Evolutionary conservation across 2,113 vertebrate species (phyloP), one percentile per base, ranked within the genome.

Genomic region (Leptobrachium leishanense): DNA sequence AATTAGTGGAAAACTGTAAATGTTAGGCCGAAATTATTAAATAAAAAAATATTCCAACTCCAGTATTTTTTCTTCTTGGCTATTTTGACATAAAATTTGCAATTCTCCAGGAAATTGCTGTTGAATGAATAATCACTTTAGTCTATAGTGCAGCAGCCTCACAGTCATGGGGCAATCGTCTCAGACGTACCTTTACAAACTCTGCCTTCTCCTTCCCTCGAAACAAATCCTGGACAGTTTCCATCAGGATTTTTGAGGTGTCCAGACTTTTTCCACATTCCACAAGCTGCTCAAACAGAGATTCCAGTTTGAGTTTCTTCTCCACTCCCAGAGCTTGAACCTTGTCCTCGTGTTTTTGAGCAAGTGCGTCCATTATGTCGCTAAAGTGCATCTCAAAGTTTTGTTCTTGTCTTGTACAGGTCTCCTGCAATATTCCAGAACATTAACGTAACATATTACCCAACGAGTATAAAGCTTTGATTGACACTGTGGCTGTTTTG

Each of bases 331-430:
- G 89, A 12, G 84, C 89, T 7, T 93, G 89, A 5, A 92, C 83
- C 78, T 94, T 89, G 65, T 95, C 94, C 75, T 95, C 93, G 0
- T 95, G 94, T 8, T 94, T 93, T 84, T 96, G 94, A 20, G 95
- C 92, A n/a, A 99, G 86, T 0, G 92, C 93, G 88, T 97, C 95
- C 65, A 98, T 90, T 43, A 98, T 92, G 0, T 97, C 93, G 0
- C 95, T 94, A 85, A 95, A 98, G 85, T 95, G 95, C 53, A 92
- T 93, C 88, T 99, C 96, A 20, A 98, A 87, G 86, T 96, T 94
- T 84, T 98, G 94, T 85, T 98, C 97, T 69, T 95, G 95, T 67
- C 93, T 95, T 54, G 93, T 95, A 82, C 98, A 98, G 79, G 97
- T 98, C 88, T 99, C 98, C 98, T 99, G 90, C 3, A 69, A 72